phyloP scores from a whole-genome alignment of 1,140 invertebrate genomes.

The Ceratosolen solmsi region DNA sequence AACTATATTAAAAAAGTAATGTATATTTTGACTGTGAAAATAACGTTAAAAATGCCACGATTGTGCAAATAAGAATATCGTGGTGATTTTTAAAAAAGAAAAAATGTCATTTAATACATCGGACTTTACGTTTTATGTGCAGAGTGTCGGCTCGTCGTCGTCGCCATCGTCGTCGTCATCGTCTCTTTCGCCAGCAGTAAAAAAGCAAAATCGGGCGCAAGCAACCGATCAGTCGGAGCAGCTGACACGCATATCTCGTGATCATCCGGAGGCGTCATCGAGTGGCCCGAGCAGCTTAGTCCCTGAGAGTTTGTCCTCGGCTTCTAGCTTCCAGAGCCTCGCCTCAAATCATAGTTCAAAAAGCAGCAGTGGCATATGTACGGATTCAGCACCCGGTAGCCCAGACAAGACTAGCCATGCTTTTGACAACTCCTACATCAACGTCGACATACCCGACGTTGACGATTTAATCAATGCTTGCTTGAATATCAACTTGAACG shows the following conservation, averaged over 20 bases:
- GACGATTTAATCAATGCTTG: conserved; percentile 63
- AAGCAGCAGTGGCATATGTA: conserved; percentile 60
- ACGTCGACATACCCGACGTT: conserved; percentile 59
- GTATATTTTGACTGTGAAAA: no score
- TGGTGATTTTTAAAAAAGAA: no score
- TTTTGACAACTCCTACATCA: conserved; percentile 57
- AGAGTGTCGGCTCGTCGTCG: conserved; percentile 58
- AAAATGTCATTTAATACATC: no score
- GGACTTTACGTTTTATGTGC: conserved; percentile 50
- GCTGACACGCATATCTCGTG: conserved; percentile 59
- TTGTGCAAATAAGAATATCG: no score
- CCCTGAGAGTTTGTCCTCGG: conserved; percentile 60
- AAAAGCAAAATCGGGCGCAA: conserved; percentile 2
- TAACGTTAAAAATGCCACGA: no score
- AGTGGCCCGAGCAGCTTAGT: conserved; percentile 28
- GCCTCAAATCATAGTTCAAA: conserved; percentile 62
- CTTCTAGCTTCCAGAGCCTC: conserved; percentile 65
- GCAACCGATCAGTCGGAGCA: conserved; percentile 62
- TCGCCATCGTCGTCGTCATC: no score
- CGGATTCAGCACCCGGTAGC: conserved; percentile 51
- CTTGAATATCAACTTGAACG: conserved; percentile 55
- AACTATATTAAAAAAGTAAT: no score
- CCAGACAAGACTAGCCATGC: conserved; percentile 41
- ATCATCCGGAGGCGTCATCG: conserved; percentile 59
- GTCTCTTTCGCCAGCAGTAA: neutral